Evolutionary conservation across 2,797 vertebrate genomes (phyloP).

Genomic region (Salmo trutta): DNA sequence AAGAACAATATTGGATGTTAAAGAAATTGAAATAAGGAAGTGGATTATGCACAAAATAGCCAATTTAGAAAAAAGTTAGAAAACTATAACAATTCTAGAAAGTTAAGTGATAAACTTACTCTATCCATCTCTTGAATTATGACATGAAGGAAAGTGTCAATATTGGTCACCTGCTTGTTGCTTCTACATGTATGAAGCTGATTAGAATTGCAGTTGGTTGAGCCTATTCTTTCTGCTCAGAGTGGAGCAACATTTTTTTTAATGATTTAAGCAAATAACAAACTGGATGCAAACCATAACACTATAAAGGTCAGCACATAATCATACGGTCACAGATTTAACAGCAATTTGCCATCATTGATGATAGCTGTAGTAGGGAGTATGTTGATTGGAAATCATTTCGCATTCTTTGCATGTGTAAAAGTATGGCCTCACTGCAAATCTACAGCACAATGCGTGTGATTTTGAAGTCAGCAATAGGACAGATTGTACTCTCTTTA

Average conservation of each 20-base stretch:
- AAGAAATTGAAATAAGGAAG: not conserved
- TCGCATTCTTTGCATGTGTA: not conserved
- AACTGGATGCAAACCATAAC: slow-evolving; percentile 9
- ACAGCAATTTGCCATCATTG: slow-evolving; percentile 15
- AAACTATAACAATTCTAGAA: no score
- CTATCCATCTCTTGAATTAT: no score
- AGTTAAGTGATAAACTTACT: no score
- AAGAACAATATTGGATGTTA: not conserved
- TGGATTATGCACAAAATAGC: not conserved
- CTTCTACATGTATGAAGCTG: no score
- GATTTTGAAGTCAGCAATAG: not conserved
- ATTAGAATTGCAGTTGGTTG: no score
- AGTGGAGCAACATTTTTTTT: slow-evolving; percentile 5
- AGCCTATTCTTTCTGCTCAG: no score
- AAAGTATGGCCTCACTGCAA: not conserved
- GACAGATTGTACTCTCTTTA: not conserved
- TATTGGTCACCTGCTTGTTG: no score
- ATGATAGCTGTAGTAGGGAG: slow-evolving; percentile 6
- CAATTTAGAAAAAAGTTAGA: not conserved
- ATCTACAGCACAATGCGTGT: not conserved
- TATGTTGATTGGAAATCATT: not conserved
- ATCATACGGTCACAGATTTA: not conserved
- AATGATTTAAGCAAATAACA: not conserved
- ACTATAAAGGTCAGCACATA: not conserved
- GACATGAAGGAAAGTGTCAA: no score